These are phyloP conservation scores for Microvelia longipes DNA, from an alignment of 1,140 invertebrate genomes.

Conservation along the genomic window DNA sequence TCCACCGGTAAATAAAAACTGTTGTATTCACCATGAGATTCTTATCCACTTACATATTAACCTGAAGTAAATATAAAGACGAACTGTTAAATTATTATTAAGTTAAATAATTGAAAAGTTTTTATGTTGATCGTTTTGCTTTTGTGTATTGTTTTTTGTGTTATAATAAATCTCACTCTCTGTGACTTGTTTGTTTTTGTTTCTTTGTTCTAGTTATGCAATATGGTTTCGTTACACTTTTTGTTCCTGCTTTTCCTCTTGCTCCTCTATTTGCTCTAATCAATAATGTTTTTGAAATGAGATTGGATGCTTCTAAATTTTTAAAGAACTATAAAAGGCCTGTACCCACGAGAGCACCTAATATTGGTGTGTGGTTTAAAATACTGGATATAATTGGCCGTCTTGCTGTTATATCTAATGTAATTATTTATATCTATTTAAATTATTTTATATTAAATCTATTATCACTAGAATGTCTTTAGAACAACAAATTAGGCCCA, in stretches of 20 bases:
- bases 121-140: no score
- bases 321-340: constrained; percentile 47
- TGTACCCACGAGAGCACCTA: constrained; percentile 63
- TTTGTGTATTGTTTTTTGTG: no score
- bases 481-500: neutral
- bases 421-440: no score
- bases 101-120: no score
- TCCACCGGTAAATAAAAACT: no score
- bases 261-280: constrained; percentile 74
- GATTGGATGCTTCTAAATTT: constrained; percentile 74
- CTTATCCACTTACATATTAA: no score
- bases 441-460: neutral
- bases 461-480: neutral
- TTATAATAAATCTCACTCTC: no score
- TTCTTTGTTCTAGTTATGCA: constrained; percentile 50
- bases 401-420: constrained; percentile 83
- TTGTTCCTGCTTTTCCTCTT: constrained; percentile 76
- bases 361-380: constrained; percentile 84
- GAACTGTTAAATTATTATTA: no score
- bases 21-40: no score
- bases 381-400: constrained; percentile 81
- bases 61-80: no score
- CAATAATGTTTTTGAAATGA: constrained; percentile 80
- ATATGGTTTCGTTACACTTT: constrained; percentile 81
- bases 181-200: no score